Conservation (phyloP, 1,140 invertebrate genomes). For the Drosophila repleta region DNA sequence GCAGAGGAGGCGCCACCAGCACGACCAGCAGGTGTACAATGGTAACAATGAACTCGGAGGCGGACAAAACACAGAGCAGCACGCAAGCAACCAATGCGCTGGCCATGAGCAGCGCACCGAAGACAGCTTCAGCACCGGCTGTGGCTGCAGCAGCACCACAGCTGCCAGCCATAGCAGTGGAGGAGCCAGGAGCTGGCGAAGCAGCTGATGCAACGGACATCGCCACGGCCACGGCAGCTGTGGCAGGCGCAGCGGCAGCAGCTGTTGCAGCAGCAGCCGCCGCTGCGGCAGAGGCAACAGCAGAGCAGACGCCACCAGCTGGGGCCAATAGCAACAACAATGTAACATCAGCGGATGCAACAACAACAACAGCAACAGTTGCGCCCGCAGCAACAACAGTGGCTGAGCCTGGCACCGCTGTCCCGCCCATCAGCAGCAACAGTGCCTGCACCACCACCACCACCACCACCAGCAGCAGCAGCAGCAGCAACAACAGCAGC, state of each 20-base stretch:
- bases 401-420: background rate
- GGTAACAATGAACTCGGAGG: slow-evolving; percentile 84
- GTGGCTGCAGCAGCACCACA: slow-evolving; percentile 8
- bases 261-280: background rate
- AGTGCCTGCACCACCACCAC: background rate
- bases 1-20: slow-evolving; percentile 11
- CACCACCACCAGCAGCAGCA: background rate
- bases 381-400: slow-evolving; percentile 7
- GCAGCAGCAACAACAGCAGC: slow-evolving; percentile 3
- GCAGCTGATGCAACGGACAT: slow-evolving; percentile 14
- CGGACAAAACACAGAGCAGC: slow-evolving; percentile 76
- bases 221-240: slow-evolving; percentile 1
- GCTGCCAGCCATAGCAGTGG: background rate
- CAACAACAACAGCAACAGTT: slow-evolving; percentile 12
- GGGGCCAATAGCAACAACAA: slow-evolving; percentile 20
- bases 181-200: background rate
- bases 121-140: slow-evolving; percentile 35
- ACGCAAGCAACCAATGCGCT: slow-evolving; percentile 73
- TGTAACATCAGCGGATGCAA: slow-evolving; percentile 1
- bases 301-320: no score
- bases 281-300: no score
- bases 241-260: no score
- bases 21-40: slow-evolving; percentile 66
- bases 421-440: slow-evolving; percentile 18
- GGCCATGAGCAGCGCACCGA: slow-evolving; percentile 54